These are phyloP conservation scores for Phlogophora meticulosa DNA, from an alignment of 2,888 invertebrate species.

Conservation along the genomic window DNA sequence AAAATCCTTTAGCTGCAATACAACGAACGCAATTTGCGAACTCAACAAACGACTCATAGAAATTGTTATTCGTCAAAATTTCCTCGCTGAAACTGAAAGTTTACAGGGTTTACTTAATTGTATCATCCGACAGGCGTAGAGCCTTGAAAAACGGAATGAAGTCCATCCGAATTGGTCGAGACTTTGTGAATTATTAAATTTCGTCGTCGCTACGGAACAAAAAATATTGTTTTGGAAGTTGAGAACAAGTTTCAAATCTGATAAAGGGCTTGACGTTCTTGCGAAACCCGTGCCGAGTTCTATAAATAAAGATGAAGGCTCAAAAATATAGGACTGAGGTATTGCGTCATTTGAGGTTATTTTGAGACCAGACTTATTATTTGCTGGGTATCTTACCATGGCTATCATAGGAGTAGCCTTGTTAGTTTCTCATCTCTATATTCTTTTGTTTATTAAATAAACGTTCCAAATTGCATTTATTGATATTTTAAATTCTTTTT, in stretches of 20 bases:
- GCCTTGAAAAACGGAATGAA: slow-evolving; percentile 66
- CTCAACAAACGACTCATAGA: slow-evolving; percentile 43
- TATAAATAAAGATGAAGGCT: slow-evolving; percentile 37
- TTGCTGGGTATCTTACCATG: background rate
- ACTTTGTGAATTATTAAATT: slow-evolving; percentile 68
- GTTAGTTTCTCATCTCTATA: background rate
- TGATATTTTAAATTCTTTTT: too few relatives aligned
- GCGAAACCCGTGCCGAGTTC: slow-evolving; percentile 13
- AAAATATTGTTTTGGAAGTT: slow-evolving; percentile 61
- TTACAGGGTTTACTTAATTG: slow-evolving; percentile 69
- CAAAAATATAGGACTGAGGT: slow-evolving; percentile 2
- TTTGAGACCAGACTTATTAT: background rate
- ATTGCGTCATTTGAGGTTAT: slow-evolving; percentile 10
- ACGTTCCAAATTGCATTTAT: background rate
- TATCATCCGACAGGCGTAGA: slow-evolving; percentile 65
- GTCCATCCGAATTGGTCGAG: slow-evolving; percentile 54
- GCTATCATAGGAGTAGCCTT: background rate
- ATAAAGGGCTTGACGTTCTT: slow-evolving; percentile 59
- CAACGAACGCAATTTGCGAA: slow-evolving; percentile 46
- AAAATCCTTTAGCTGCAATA: slow-evolving; percentile 49
- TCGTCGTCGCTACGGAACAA: slow-evolving; percentile 55
- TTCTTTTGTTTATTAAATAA: background rate
- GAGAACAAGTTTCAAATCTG: slow-evolving; percentile 59
- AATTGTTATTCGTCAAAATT: slow-evolving; percentile 59
- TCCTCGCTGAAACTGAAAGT: slow-evolving; percentile 61